These are phyloP conservation scores for Trypoxylon attenuatum DNA, from an alignment of 2,888 invertebrate species.

Conservation along the genomic window DNA sequence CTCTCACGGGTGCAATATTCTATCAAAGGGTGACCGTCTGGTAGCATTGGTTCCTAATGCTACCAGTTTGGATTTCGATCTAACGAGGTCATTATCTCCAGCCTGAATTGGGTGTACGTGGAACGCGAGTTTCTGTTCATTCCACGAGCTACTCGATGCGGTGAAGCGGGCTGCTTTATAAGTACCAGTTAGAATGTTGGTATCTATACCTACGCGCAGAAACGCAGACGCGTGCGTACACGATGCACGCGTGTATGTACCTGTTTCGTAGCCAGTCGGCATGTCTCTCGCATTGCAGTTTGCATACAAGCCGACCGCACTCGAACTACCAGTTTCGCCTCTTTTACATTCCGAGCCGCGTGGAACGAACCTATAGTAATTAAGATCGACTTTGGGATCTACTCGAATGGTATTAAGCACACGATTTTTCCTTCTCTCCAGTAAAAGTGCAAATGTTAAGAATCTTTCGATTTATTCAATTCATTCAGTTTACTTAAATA, in stretches of 20 bases:
- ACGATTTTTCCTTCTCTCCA: too few relatives aligned
- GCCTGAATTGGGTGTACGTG: not conserved
- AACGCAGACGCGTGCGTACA: too few relatives aligned
- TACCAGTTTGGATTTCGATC: not conserved
- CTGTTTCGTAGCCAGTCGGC: conserved; percentile 11
- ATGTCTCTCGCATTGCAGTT: too few relatives aligned
- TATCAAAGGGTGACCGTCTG: too few relatives aligned
- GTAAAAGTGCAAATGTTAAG: too few relatives aligned
- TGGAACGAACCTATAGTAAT: not conserved
- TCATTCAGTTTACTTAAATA: too few relatives aligned
- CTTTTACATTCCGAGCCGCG: not conserved
- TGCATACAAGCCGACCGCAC: conserved; percentile 2
- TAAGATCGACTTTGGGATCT: too few relatives aligned
- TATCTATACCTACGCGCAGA: conserved; percentile 16
- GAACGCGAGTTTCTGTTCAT: not conserved
- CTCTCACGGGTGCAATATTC: too few relatives aligned
- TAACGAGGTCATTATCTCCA: not conserved
- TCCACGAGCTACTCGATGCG: not conserved
- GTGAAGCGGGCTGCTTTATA: not conserved
- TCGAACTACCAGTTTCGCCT: not conserved
- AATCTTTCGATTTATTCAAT: too few relatives aligned
- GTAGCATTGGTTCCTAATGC: not conserved
- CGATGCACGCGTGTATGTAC: conserved; percentile 1
- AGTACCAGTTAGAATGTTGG: conserved; percentile 1
- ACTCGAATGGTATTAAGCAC: too few relatives aligned